Conservation (phyloP, 2,797 vertebrate species). For the Cynopterus sphinx region DNA sequence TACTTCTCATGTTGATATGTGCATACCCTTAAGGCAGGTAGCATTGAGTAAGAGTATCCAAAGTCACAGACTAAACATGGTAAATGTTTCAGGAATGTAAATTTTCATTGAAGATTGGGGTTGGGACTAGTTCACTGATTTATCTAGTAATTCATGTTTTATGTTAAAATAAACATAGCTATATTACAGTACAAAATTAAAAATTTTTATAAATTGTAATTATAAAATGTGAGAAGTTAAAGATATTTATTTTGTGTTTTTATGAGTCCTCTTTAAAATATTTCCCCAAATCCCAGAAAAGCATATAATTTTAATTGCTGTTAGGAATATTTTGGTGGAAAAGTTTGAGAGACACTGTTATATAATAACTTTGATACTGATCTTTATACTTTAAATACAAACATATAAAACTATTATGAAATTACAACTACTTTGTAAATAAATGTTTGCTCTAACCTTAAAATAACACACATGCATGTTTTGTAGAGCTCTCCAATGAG, state of each 20-base stretch:
- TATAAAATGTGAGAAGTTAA: not conserved
- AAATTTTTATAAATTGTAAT: not conserved
- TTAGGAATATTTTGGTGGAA: slow-evolving; percentile 35
- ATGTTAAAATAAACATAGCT: not conserved
- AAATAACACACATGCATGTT: not conserved
- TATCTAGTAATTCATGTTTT: not conserved
- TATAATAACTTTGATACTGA: not conserved
- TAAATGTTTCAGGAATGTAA: not conserved
- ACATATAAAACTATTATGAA: not conserved
- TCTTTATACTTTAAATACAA: not conserved
- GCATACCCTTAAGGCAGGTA: not conserved
- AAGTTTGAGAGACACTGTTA: not conserved
- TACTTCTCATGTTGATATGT: not conserved
- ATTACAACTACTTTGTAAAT: not conserved
- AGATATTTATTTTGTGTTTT: not conserved
- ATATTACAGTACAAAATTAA: not conserved
- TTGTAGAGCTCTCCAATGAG: not conserved
- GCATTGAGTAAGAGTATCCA: not conserved
- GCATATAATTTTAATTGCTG: not conserved
- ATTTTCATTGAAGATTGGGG: not conserved
- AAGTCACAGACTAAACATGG: not conserved
- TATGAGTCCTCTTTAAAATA: not conserved
- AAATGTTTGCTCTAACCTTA: not conserved
- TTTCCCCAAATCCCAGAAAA: not conserved
- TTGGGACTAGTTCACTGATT: not conserved